A percentile compares a stretch with the other conserved stretches of the same genome.
Conservation (phyloP, 2,797 vertebrate genomes). For the Valencia hispanica region DNA sequence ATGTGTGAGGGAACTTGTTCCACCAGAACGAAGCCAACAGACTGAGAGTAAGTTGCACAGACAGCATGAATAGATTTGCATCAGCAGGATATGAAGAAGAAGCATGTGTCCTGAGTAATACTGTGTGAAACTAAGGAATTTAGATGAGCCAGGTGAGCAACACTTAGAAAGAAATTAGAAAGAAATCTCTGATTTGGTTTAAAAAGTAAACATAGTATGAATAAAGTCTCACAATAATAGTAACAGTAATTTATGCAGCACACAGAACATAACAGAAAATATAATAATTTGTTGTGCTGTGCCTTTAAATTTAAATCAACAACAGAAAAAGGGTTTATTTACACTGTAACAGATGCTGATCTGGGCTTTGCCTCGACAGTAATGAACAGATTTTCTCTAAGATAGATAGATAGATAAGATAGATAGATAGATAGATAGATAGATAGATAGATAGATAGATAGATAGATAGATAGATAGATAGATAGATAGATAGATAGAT, state of each 20-base stretch:
- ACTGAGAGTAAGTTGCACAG: constrained; percentile 18
- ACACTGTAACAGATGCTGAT: constrained; percentile 50
- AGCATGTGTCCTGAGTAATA: neutral
- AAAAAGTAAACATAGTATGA: neutral
- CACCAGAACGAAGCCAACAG: constrained; percentile 28
- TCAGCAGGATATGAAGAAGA: neutral
- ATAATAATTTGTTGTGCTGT: neutral
- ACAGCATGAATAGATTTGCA: neutral
- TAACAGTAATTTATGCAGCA: neutral
- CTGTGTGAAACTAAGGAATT: neutral
- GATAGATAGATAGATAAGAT: constrained; percentile 17
- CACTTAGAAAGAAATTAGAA: neutral
- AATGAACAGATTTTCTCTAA: constrained; percentile 67
- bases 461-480: constrained; percentile 4
- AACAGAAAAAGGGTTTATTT: constrained; percentile 7
- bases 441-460: constrained; percentile 1
- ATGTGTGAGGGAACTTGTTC: constrained; percentile 41
- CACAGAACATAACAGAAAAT: neutral
- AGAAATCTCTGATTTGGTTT: neutral
- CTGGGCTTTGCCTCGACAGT: constrained; percentile 60
- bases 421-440: neutral
- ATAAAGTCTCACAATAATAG: neutral
- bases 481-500: constrained; percentile 5
- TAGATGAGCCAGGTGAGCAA: neutral
- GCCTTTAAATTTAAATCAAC: neutral